Base-by-base conservation (phyloP, 2,797 vertebrate species). In the Euthynnus affinis region DNA sequence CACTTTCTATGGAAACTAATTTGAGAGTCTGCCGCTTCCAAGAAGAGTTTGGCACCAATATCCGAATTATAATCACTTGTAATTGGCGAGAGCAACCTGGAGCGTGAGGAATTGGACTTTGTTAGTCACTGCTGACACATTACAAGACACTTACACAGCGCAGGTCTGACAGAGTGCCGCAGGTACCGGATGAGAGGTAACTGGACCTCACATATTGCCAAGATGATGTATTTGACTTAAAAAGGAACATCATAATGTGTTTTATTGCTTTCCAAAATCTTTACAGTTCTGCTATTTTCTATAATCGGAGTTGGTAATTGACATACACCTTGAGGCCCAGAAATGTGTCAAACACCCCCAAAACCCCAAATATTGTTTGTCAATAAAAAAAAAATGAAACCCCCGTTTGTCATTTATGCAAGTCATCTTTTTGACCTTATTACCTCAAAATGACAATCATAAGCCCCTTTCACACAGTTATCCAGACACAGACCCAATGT, bases 1-100 rank as follows among this genome's bases (percentile, higher is more conserved):
- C 67, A 71, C 22, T 32, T 68, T 37, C 18, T 20, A 56, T 27
- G 48, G 17, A 66, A 68, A 76, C 25, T 18, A 27, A 37, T 42
- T 83, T 74, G 73, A 71, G 61, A 75, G 44, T 18, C 22, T 63
- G 25, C 66, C 42, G 73, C 74, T 56, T 75, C 78, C 72, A 80
- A 73, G 27, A 57, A 37, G 59, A 20, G 14, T 59, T 68, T 88
- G 89, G 86, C 86, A 12, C 3, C 2, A 40, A 76, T 13, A 70
- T 62, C 65, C 40, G 40, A 68, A 18, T 77, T 48, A 56, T 76
- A 73, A 92, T 77, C n/a, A 4, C 68, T 22, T 46, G 18, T 89
- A 87, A 87, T 85, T 87, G 85, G 76, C 0, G 48, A 68, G 72
- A 10, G 62, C 62, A 48, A 81, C 63, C 74, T 25, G 52, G 87